Percentiles rank a stretch among this genome's conserved stretches.
These are phyloP conservation scores for Xenus cinereus DNA, from an alignment of 2,113 vertebrate genomes.

Conservation along the genomic window DNA sequence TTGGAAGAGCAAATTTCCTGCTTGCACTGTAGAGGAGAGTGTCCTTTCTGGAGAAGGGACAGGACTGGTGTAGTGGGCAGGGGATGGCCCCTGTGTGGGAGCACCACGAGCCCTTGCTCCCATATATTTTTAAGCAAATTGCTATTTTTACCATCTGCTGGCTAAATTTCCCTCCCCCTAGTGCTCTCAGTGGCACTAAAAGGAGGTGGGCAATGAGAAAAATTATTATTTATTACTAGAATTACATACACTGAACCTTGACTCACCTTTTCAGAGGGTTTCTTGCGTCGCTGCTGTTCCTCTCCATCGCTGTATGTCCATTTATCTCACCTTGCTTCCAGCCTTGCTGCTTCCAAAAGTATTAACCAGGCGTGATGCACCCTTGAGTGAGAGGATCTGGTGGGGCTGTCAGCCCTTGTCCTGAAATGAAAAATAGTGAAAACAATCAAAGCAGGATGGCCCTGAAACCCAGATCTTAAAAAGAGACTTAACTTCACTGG, in stretches of 20 bases:
- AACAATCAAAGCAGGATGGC: neutral
- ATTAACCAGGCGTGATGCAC: neutral
- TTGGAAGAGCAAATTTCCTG: neutral
- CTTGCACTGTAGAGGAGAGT: neutral
- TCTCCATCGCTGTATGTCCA: rapidly evolving
- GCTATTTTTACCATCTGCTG: neutral
- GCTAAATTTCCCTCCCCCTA: neutral
- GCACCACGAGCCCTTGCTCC: neutral
- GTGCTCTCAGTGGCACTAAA: neutral
- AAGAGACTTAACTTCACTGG: neutral
- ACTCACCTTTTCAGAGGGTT: neutral
- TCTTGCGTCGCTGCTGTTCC: neutral
- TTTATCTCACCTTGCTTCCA: neutral
- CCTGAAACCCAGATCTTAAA: neutral
- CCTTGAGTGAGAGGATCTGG: neutral
- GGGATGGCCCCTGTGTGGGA: neutral
- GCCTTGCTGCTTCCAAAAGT: neutral
- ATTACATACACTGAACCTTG: neutral
- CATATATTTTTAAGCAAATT: neutral
- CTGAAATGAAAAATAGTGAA: neutral
- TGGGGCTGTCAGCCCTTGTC: neutral
- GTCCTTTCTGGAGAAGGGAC: neutral
- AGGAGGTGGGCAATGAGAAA: neutral
- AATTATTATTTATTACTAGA: neutral
- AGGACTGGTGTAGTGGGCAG: neutral